Evolutionary conservation across 2,888 invertebrate species (phyloP), one percentile per base, ranked within the genome.

Genomic region (Agriopis aurantiaria): DNA sequence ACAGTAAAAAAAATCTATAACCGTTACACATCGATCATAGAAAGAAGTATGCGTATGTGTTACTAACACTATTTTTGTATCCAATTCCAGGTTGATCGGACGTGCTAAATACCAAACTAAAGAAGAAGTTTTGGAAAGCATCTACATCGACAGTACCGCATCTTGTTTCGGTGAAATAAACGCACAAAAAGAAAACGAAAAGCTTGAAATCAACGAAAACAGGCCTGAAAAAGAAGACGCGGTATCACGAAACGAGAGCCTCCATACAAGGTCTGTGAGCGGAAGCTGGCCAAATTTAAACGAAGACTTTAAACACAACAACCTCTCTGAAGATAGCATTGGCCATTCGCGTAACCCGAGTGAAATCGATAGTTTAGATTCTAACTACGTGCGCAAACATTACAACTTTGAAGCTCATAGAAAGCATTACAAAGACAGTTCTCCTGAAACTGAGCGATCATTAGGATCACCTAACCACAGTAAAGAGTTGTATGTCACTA

Each of bases 321-420:
- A 91, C 77, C 83, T 91, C 64, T 92, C 93, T n/a, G 94, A 95
- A 87, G 94, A 93, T 72, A 93, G 93, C 73, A 90, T 94, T 66
- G 90, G 91, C 5, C 92, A 92, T 78, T 94, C 95, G 14, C 91
- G 93, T 17, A 94, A 94, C 74, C 94, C 93, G 49, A 95, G 95
- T 80, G 95, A 95, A 87, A 94, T 95, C 70, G 95, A 95, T 79
- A 95, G 95, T 83, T 87, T 95, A 78, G 95, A 95, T 85, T 95
- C 95, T 2, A 95, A 95, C 80, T 95, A 94, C 88, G 94, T 95
- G 53, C 91, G 95, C 78, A 95, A 95, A 84, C 94, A 95, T 80
- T 95, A 95, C 68, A 92, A 94, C 69, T 95, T 95, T 79, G 95
- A 94, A 78, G 93, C 91, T 48, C 91, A 94, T 76, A 84, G 88